These are phyloP conservation scores for Trichacis sp. DNA, from an alignment of 2,888 invertebrate genomes.

Conservation along the genomic window DNA sequence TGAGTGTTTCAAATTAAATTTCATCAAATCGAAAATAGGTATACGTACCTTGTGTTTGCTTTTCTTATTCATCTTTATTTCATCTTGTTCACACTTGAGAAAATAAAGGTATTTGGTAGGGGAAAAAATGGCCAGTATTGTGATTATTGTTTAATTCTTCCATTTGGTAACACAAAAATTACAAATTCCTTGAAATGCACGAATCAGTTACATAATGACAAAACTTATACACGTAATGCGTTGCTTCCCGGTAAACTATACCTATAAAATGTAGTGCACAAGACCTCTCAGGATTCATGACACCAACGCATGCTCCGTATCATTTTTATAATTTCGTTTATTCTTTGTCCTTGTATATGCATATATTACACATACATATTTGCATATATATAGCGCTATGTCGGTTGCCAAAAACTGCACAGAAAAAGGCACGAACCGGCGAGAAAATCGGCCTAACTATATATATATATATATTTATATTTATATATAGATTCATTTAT, in stretches of 20 bases:
- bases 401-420: constrained; percentile 47
- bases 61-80: no score
- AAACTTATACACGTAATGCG: constrained; percentile 36
- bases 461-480: constrained; percentile 53
- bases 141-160: constrained; percentile 17
- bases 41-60: no score
- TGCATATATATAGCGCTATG: constrained; percentile 43
- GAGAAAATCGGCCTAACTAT: constrained; percentile 69
- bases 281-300: constrained; percentile 20
- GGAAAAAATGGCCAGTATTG: no score
- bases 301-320: constrained; percentile 18
- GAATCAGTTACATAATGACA: constrained; percentile 29
- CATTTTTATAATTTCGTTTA: constrained; percentile 34
- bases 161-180: constrained; percentile 35
- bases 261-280: constrained; percentile 24
- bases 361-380: constrained; percentile 36
- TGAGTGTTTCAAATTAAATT: no score
- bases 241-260: constrained; percentile 26
- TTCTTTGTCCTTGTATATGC: constrained; percentile 28
- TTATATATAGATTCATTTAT: constrained; percentile 43
- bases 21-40: no score
- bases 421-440: constrained; percentile 69
- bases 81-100: no score
- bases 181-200: constrained; percentile 36
- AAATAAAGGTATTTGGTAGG: no score